Evolutionary conservation across 2,113 vertebrate species (phyloP), one percentile per base, ranked within the genome.

Genomic region (Catagonus wagneri): DNA sequence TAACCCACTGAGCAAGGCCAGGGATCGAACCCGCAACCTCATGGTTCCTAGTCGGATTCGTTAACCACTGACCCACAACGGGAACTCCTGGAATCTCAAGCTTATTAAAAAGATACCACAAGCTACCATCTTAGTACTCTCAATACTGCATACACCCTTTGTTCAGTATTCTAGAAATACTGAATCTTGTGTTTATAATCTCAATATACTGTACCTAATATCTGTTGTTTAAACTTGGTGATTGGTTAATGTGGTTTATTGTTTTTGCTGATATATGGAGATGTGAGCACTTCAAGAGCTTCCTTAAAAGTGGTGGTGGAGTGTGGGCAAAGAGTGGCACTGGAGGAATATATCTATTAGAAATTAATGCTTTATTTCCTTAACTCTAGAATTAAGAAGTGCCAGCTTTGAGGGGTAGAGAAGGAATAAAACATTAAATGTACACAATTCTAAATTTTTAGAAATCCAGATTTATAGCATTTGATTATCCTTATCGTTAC

Each of bases 251-350:
- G 23, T 87, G 52, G 80, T 44, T 79, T 94, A 36, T 56, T 85
- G 54, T 89, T 17, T 61, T 29, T 84, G 50, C 86, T 75, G 20
- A 3, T 90, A 34, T 54, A n/a, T 80, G 10, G 34, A 61, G 23
- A 80, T 78, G 76, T 66, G 88, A 94, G n/a, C 81, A 93, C 94
- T 90, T 90, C 14, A 81, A 60, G 72, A 94, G 7, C 56, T 94
- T 97, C 15, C n/a, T 88, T 87, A 36, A 91, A 93, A 85, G 29
- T 89, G 36, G 14, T 89, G 13, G 14, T 89, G 8, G 12, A 76
- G 17, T 66, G 15, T 94, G 89, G 86, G 27, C 50, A 78, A 0
- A 56, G 32, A 56, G 34, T 83, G 22, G 54, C 36, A 66, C 44
- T 94, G 15, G 69, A 89, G 12, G 91, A 85, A 68, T 68, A 3